Base-by-base conservation (phyloP, 2,113 vertebrate genomes). In the Talpa occidentalis region DNA sequence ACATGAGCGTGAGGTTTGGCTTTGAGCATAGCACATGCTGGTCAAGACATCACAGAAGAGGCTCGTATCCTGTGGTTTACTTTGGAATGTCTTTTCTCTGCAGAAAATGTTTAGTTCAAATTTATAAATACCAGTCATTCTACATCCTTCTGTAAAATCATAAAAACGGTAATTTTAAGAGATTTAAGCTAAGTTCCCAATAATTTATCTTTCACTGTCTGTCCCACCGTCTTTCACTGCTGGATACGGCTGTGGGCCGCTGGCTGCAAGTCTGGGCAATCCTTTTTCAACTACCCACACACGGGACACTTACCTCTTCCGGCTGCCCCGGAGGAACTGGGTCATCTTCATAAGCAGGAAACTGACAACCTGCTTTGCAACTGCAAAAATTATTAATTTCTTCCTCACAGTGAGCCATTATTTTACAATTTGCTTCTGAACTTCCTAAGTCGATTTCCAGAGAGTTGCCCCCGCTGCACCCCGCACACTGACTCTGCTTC, bases 401-500 rank as follows among this genome's bases (percentile, higher is more conserved):
- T 83, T 98, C 98, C 95, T 99, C 99, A 62, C 98, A 98, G 22
- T 98, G 98, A 96, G 99, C 98, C 96, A 98, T 98, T 97, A 98
- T 98, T 96, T 98, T 98, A 98, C 98, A 98, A 96, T 98, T 98
- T 92, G 97, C 95, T 97, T 98, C 97, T 67, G 97, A 98, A 97
- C 85, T 97, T 95, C 98, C 98, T 72, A 94, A 94, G 95, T 94
- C 97, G 93, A 97, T 98, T 91, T 98, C 98, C 96, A 98, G 95
- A 67, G 98, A 98, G 81, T 98, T 98, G 84, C 98, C 98, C 93
- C 98, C 98, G 98, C 99, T 98, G 94, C 99, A 99, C 95, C 99
- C 99, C 98, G 98, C 98, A 98, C 99, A 99, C 95, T 98, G 98
- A 96, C 98, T 98, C 97, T 98, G 99, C 97, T 98, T 99, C 95